Evolutionary conservation across 2,888 invertebrate genomes (phyloP).

Genomic region (Prosapia bicincta): DNA sequence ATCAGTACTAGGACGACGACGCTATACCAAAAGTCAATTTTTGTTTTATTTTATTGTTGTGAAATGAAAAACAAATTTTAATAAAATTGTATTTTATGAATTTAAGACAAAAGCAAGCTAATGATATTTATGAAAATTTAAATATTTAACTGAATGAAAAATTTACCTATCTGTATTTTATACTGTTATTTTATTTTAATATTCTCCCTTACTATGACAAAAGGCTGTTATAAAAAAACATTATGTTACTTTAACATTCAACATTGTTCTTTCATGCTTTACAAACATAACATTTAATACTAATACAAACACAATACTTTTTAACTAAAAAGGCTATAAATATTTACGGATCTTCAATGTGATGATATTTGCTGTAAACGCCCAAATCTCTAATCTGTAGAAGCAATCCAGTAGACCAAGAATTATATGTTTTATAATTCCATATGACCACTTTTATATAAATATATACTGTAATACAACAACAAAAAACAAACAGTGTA

Average conservation of each 20-base stretch:
- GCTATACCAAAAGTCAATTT: slow-evolving; percentile 47
- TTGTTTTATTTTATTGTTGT: not conserved
- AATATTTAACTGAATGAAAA: too few species aligned
- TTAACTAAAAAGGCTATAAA: not conserved
- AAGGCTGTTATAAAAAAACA: not conserved
- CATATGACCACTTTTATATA: too few species aligned
- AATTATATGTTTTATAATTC: too few species aligned
- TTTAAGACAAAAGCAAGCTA: not conserved
- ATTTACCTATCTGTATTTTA: too few species aligned
- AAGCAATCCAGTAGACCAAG: too few species aligned
- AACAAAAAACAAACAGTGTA: too few species aligned
- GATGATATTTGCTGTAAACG: not conserved
- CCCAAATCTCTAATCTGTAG: too few species aligned
- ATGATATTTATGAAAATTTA: too few species aligned
- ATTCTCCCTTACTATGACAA: not conserved
- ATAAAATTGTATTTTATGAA: too few species aligned
- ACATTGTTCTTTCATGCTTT: not conserved
- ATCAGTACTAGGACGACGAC: slow-evolving; percentile 86
- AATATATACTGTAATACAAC: too few species aligned
- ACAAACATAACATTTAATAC: not conserved
- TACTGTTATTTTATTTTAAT: too few species aligned
- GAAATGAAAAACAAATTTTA: too few species aligned
- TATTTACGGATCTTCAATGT: not conserved
- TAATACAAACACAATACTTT: not conserved
- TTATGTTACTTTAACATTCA: not conserved